Evolutionary conservation across 2,797 vertebrate species (phyloP), one percentile per base, ranked within the genome.

Genomic region (Percopsis omiscomaycus): DNA sequence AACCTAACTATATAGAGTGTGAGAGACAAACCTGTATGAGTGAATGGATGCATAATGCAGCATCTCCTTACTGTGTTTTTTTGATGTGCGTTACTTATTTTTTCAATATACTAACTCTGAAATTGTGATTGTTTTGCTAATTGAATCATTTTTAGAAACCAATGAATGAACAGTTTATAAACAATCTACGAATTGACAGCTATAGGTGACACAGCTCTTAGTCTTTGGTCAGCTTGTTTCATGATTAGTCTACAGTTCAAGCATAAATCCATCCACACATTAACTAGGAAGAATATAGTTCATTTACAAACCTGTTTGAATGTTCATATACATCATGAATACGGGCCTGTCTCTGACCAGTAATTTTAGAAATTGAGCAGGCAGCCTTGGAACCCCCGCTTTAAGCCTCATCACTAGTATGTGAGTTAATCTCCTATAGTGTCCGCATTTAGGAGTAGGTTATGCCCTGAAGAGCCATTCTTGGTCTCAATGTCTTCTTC

Each of bases 401-500:
- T 37, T 37, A 37, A 5, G 32, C 32, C 11, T 61, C 27, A 2
- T 54, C 44, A 53, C 49, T 45, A 51, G 32, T 66, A 44, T 68
- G 37, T 15, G 14, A 28, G 27, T 52, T 47, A 1, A 28, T 15
- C 29, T 12, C 11, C 13, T 54, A 45, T 29, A 15, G 69, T 75
- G 54, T 56, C 68, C 55, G 50, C 71, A 48, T 73, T 77, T 54
- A 59, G 9, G 16, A 3, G 53, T 45, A 60, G 64, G 32, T 62
- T 67, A 1, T 54, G 27, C 1, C 11, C 54, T 57, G 27, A 66
- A 66, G 53, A 37, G 11, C 65, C 78, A 48, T 62, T 55, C 61
- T 72, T 77, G 59, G 77, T 66, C 79, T 84, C 63, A 85, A 80
- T 69, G 58, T 90, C 92, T 94, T 96, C 92, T 96, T 95, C 93